phyloP scores from a whole-genome alignment of 2,113 vertebrate genomes.

The Bufo gargarizans region DNA sequence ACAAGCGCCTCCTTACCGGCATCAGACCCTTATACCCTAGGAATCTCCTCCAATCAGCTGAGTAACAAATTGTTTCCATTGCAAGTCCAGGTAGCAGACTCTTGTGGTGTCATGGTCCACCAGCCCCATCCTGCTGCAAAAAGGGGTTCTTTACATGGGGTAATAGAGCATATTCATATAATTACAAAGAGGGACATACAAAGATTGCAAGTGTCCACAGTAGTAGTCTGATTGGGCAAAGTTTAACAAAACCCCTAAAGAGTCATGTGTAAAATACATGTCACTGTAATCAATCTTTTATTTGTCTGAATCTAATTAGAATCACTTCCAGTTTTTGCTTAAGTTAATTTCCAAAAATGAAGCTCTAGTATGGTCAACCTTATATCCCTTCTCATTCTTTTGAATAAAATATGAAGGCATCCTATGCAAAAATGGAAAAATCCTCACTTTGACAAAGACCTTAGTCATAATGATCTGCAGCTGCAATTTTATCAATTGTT shows the following conservation, averaged over 20 bases:
- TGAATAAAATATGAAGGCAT: not conserved
- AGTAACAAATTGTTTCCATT: too few relatives aligned
- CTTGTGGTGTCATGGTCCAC: too few relatives aligned
- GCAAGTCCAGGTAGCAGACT: too few relatives aligned
- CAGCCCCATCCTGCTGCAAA: too few relatives aligned
- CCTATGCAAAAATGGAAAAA: not conserved
- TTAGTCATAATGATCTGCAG: slow-evolving; percentile 23
- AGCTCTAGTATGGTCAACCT: not conserved
- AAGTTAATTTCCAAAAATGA: not conserved
- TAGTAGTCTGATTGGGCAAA: not conserved
- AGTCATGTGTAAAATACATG: not conserved
- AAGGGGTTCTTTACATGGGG: too few relatives aligned
- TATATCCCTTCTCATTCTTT: not conserved
- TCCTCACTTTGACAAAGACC: not conserved
- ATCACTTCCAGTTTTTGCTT: not conserved
- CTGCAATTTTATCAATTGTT: slow-evolving; percentile 14
- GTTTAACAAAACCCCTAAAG: too few relatives aligned
- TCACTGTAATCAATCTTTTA: not conserved
- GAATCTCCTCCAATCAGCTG: too few relatives aligned
- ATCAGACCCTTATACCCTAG: too few relatives aligned
- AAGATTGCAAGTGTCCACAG: not conserved
- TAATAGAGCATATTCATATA: too few relatives aligned
- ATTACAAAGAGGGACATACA: too few relatives aligned
- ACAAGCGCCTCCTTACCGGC: too few relatives aligned
- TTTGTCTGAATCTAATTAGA: not conserved